phyloP scores from a whole-genome alignment of 2,113 vertebrate genomes.

The Astur gentilis region DNA sequence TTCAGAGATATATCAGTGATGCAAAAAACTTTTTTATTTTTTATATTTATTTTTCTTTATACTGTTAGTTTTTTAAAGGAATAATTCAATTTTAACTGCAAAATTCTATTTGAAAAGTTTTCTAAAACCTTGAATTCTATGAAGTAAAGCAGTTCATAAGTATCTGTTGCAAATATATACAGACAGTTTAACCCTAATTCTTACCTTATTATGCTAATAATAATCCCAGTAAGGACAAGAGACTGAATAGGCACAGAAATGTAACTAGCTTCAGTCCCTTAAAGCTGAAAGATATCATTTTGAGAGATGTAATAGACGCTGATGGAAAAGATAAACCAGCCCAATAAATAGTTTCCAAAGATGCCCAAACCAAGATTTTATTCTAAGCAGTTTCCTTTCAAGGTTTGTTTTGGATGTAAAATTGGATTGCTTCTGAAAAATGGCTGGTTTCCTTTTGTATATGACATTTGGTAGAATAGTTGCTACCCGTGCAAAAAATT shows the following conservation, averaged over 20 bases:
- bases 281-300: neutral
- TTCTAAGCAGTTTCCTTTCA: neutral
- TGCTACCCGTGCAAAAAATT: neutral
- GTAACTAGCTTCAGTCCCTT: neutral
- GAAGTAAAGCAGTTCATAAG: neutral
- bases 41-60: neutral
- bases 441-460: neutral
- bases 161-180: neutral
- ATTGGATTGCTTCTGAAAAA: neutral
- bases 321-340: neutral
- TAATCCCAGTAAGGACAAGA: neutral
- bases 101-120: neutral
- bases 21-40: neutral
- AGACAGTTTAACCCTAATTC: neutral
- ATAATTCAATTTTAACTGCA: neutral
- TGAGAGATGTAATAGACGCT: neutral
- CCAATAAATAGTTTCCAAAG: neutral
- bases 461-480: neutral
- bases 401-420: neutral
- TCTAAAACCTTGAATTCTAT: neutral
- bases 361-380: neutral
- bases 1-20: neutral
- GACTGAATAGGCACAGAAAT: neutral
- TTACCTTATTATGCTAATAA: neutral
- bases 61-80: neutral